These are phyloP conservation scores for Listrodromus nycthemerus DNA, from an alignment of 2,888 invertebrate species.

Conservation along the genomic window DNA sequence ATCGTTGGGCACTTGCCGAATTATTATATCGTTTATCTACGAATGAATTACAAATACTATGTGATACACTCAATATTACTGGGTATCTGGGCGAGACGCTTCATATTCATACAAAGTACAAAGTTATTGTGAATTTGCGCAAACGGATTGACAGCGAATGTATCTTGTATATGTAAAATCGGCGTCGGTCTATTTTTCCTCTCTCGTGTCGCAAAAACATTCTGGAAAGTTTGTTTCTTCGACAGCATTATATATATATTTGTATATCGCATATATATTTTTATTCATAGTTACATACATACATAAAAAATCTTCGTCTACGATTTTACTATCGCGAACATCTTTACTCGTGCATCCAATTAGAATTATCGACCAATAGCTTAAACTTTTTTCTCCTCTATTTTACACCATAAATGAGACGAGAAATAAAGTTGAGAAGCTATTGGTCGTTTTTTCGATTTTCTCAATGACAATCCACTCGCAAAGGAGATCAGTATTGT, in stretches of 20 bases:
- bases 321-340: neutral
- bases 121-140: conserved; percentile 51
- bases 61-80: conserved; percentile 69
- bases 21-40: conserved; percentile 40
- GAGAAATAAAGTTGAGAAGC: neutral
- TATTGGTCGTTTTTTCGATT: neutral
- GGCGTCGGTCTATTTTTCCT: neutral
- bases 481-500: neutral
- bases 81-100: conserved; percentile 58
- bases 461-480: conserved; percentile 1
- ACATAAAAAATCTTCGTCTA: conserved; percentile 12
- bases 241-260: conserved; percentile 47
- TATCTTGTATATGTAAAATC: conserved; percentile 36
- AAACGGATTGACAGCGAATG: conserved; percentile 38
- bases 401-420: neutral
- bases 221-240: conserved; percentile 38
- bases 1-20: conserved; percentile 23
- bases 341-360: neutral
- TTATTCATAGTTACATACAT: conserved; percentile 8
- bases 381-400: neutral
- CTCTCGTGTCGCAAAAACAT: conserved; percentile 7
- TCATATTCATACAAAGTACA: conserved; percentile 67
- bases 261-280: conserved; percentile 13
- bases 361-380: neutral
- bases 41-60: conserved; percentile 59